Evolutionary conservation across 1,140 invertebrate species (phyloP), one percentile per base, ranked within the genome.

Genomic region (Zaprionus nigranus): DNA sequence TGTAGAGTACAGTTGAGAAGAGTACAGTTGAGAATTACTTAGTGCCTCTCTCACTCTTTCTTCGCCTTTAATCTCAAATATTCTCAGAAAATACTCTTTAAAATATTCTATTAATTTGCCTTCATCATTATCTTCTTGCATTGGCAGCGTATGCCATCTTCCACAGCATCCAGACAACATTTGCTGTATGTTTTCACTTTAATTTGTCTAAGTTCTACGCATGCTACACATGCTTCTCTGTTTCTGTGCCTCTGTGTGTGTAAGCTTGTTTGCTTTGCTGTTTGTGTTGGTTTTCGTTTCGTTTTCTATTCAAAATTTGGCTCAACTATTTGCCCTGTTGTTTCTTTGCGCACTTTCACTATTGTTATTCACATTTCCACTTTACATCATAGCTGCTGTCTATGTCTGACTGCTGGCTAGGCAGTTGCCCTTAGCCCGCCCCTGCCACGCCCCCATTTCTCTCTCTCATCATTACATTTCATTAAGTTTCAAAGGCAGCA

Each of bases 401-500:
- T 88, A 64, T 77, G 77, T 70, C 73, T 74, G 68, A 43, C 58
- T 71, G 36, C n/a, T 74, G 57, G 22, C 71, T 62, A 59, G 63
- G 64, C 64, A 17, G 51, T 2, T 15, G 34, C 49, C 34, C 40
- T 64, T 63, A 38, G 6, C 65, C 22, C 28, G 17, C 49, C 24
- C 49, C 60, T 43, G 9, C 40, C 22, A 20, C 17, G 5, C 51
- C 59, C 34, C 28, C 63, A 13, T 13, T n/a, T n/a, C 46, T 43
- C 43, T 75, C 67, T 51, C 83, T 68, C 82, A 81, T 88, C 83
- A 87, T 87, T 87, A 88, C 83, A 88, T 88, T 87, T 87, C 81
- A 88, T 87, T 87, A 87, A 88, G 77, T 76, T 79, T 68, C 28
- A 62, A 73, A 59, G 66, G 57, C 70, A 67, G 58, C 51, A 20